phyloP scores from a whole-genome alignment of 2,113 vertebrate species.

The Poecilia latipinna region DNA sequence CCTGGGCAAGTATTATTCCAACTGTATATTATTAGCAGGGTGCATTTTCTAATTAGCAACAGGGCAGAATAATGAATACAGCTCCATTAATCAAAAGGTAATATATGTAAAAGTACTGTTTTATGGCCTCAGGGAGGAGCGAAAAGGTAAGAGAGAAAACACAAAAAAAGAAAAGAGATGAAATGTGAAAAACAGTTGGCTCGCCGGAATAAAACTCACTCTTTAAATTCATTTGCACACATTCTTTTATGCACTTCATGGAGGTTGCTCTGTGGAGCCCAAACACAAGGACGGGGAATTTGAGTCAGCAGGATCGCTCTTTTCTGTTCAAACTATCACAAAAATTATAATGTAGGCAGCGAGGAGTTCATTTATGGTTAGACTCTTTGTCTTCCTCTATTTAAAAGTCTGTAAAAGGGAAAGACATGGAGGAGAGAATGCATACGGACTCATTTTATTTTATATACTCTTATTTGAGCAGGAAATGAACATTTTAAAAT shows the following conservation, averaged over 20 bases:
- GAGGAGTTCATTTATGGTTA: not conserved
- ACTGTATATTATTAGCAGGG: constrained; percentile 83
- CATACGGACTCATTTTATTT: not conserved
- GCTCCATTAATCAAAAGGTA: constrained; percentile 87
- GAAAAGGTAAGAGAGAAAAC: constrained; percentile 78
- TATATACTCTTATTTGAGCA: not conserved
- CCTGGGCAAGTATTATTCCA: constrained; percentile 83
- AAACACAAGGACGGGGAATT: constrained; percentile 57
- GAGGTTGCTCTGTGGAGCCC: constrained; percentile 59
- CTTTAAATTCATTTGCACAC: constrained; percentile 77
- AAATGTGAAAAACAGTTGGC: constrained; percentile 73
- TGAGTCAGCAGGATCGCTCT: constrained; percentile 48
- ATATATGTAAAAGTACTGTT: constrained; percentile 86
- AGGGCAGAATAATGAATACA: constrained; percentile 86
- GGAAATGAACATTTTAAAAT: not conserved
- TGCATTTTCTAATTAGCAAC: constrained; percentile 85
- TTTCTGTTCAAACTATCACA: constrained; percentile 43
- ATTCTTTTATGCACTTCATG: constrained; percentile 74
- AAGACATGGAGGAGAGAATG: not conserved
- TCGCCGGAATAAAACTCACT: constrained; percentile 62
- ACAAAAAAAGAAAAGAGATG: constrained; percentile 65
- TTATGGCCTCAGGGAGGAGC: constrained; percentile 79
- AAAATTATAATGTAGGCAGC: constrained; percentile 28
- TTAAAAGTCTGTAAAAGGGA: not conserved
- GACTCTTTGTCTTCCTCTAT: not conserved